Percentiles rank a stretch among this genome's conserved stretches.
Conservation (phyloP, 2,797 vertebrate species). For the Cuniculus paca region DNA sequence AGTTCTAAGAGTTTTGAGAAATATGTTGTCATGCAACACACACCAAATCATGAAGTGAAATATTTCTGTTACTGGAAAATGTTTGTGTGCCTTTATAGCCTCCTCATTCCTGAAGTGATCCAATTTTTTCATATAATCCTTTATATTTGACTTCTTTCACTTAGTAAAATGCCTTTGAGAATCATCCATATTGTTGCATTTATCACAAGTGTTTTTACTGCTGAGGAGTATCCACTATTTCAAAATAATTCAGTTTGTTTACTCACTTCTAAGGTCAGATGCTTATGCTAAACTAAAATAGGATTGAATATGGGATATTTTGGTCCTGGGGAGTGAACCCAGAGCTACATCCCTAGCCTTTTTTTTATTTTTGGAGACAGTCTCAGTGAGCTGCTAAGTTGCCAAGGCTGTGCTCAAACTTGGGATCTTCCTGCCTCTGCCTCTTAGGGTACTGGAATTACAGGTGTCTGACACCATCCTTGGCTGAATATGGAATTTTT, state of each 20-base stretch:
- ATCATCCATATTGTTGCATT: not conserved
- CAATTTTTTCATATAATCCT: not conserved
- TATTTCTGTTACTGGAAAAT: not conserved
- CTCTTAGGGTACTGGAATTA: not conserved
- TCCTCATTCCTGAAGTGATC: not conserved
- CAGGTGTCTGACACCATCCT: not conserved
- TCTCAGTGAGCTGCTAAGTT: not conserved
- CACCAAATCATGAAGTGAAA: not conserved
- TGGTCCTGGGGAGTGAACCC: not conserved
- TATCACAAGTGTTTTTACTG: not conserved
- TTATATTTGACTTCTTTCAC: not conserved
- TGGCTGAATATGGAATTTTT: not conserved
- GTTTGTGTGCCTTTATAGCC: not conserved
- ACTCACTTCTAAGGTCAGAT: not conserved
- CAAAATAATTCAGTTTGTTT: not conserved
- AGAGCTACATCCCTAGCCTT: not conserved
- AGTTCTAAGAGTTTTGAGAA: conserved; percentile 13
- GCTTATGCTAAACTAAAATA: not conserved
- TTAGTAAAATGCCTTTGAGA: not conserved
- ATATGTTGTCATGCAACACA: not conserved
- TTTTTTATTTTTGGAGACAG: not conserved
- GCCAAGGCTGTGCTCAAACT: not conserved
- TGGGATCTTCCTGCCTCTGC: not conserved
- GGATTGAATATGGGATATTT: no score
- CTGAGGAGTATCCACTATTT: not conserved